phyloP scores from a whole-genome alignment of 2,113 vertebrate genomes.

The Petaurus breviceps region DNA sequence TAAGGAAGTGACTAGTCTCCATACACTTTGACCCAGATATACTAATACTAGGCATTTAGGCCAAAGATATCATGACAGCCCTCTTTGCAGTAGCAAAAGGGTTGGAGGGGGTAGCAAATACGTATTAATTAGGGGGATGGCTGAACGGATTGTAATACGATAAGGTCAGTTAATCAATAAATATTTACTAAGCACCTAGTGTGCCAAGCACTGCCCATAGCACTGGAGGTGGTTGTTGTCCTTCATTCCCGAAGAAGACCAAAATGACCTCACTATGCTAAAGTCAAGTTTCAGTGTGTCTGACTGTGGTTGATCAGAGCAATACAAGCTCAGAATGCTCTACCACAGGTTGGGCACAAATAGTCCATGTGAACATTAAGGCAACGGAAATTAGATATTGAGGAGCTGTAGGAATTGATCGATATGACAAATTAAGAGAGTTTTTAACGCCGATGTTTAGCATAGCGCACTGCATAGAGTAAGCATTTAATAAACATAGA shows the following conservation, averaged over 20 bases:
- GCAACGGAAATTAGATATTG: not conserved
- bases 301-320: too few relatives aligned
- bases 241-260: too few relatives aligned
- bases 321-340: too few relatives aligned
- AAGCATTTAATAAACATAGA: not conserved
- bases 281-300: too few relatives aligned
- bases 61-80: not conserved
- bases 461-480: not conserved
- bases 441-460: not conserved
- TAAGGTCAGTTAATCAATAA: not conserved
- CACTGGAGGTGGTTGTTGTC: not conserved
- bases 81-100: not conserved
- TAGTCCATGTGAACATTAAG: too few relatives aligned
- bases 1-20: not conserved
- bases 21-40: constrained; percentile 2
- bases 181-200: not conserved
- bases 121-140: not conserved
- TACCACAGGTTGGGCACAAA: too few relatives aligned
- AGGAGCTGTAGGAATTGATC: not conserved
- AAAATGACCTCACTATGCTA: too few relatives aligned
- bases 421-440: not conserved
- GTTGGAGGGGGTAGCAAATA: not conserved
- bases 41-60: not conserved
- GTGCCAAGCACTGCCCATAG: not conserved
- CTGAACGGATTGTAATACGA: not conserved